These are phyloP conservation scores for Ophion ventricosus DNA, from an alignment of 2,888 invertebrate species.

Conservation along the genomic window DNA sequence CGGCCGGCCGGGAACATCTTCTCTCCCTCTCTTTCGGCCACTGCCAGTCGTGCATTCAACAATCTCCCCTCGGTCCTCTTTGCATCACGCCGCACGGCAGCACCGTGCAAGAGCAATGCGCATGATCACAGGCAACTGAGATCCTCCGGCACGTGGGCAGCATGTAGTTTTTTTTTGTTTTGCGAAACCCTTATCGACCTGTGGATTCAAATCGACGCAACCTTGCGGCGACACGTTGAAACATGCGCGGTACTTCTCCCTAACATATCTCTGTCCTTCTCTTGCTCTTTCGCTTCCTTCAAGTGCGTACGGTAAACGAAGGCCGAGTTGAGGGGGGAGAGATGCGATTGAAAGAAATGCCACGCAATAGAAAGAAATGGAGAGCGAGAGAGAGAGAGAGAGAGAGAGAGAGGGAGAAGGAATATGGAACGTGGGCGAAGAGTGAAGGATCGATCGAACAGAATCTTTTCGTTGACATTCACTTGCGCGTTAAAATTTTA, in stretches of 20 bases:
- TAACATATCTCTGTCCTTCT: no score
- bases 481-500: no score
- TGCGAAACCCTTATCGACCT: slow-evolving; percentile 79
- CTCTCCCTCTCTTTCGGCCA: slow-evolving; percentile 49
- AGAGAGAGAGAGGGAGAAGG: neutral
- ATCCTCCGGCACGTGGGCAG: slow-evolving; percentile 76
- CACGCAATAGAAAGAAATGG: neutral
- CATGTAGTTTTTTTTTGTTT: slow-evolving; percentile 76
- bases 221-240: slow-evolving; percentile 49
- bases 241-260: slow-evolving; percentile 30
- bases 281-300: neutral
- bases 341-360: slow-evolving; percentile 3
- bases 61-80: slow-evolving; percentile 43
- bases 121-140: neutral
- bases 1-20: slow-evolving; percentile 65
- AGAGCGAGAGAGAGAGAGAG: neutral
- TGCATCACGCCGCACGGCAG: slow-evolving; percentile 10
- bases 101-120: slow-evolving; percentile 17
- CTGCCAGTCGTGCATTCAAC: slow-evolving; percentile 37
- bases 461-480: slow-evolving; percentile 14
- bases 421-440: slow-evolving; percentile 27
- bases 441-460: slow-evolving; percentile 51
- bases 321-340: neutral
- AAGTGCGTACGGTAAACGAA: neutral
- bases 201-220: slow-evolving; percentile 75